phyloP scores from a whole-genome alignment of 2,888 invertebrate species.

The Mythimna lalbum region DNA sequence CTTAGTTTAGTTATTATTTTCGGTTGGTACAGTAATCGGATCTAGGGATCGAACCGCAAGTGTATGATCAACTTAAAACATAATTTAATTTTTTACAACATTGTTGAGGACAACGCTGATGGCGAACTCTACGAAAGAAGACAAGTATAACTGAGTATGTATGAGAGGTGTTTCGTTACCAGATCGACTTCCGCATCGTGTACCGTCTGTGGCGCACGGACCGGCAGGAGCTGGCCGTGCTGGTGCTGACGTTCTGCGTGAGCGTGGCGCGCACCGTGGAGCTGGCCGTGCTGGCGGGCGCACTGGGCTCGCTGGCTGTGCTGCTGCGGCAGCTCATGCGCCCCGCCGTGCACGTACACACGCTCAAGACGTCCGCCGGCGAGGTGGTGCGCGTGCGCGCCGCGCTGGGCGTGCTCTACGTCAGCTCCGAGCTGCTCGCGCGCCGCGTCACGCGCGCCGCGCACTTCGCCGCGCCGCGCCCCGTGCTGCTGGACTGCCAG shows the following conservation, averaged over 20 bases:
- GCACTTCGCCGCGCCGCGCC: conserved; percentile 75
- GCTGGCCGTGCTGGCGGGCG: conserved; percentile 94
- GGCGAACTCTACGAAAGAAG: no score
- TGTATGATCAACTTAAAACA: no score
- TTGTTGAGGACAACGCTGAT: no score
- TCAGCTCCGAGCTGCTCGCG: conserved; percentile 92
- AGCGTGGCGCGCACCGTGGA: conserved; percentile 94
- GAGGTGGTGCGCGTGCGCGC: conserved; percentile 87
- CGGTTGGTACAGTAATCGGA: no score
- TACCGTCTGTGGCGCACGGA: conserved; percentile 89
- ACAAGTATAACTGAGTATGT: background rate
- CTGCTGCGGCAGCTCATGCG: conserved; percentile 93
- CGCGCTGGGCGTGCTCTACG: conserved; percentile 93
- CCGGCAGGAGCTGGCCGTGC: conserved; percentile 92
- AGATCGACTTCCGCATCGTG: conserved; percentile 90
- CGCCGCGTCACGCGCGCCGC: conserved; percentile 89
- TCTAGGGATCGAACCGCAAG: no score
- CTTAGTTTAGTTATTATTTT: no score
- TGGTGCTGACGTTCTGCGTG: conserved; percentile 91
- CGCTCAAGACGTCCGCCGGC: conserved; percentile 69
- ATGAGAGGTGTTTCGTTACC: background rate
- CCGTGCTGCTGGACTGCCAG: conserved; percentile 91
- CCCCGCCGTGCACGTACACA: conserved; percentile 83
- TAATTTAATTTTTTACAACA: no score
- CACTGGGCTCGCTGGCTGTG: conserved; percentile 91